Evolutionary conservation across 1,140 invertebrate species (phyloP).

Genomic region (Drosophila tropicalis): DNA sequence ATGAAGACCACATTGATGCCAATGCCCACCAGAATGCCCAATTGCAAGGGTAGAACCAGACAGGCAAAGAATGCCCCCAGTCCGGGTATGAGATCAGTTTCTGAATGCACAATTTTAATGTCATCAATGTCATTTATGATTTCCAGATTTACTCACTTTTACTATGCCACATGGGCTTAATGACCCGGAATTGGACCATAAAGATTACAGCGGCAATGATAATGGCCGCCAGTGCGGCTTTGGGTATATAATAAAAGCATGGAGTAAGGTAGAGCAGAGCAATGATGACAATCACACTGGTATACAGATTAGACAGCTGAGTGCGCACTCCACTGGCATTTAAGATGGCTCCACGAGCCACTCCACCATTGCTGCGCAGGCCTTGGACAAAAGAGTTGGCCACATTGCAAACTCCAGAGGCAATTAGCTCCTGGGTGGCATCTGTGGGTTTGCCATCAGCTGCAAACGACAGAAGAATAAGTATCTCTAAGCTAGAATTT

Average conservation of each 20-base stretch:
- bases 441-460: conserved; percentile 91
- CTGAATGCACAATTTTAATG: conserved; percentile 83
- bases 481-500: not conserved
- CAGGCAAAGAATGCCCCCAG: conserved; percentile 93
- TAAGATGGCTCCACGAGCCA: conserved; percentile 93
- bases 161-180: conserved; percentile 91
- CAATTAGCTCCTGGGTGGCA: conserved; percentile 93
- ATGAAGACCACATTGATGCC: conserved; percentile 94
- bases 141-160: conserved; percentile 90
- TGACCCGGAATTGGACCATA: conserved; percentile 92
- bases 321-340: conserved; percentile 95
- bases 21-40: conserved; percentile 95
- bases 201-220: conserved; percentile 94
- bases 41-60: conserved; percentile 92
- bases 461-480: conserved; percentile 25
- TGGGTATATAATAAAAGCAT: conserved; percentile 93
- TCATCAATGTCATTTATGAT: not conserved
- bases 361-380: conserved; percentile 93
- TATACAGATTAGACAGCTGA: conserved; percentile 90
- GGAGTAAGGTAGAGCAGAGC: conserved; percentile 90
- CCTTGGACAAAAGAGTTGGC: conserved; percentile 94
- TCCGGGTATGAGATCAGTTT: conserved; percentile 93
- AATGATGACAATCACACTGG: conserved; percentile 89
- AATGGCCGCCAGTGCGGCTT: conserved; percentile 90
- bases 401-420: conserved; percentile 92